phyloP scores from a whole-genome alignment of 2,888 invertebrate genomes.

The Loripinus fragilis region DNA sequence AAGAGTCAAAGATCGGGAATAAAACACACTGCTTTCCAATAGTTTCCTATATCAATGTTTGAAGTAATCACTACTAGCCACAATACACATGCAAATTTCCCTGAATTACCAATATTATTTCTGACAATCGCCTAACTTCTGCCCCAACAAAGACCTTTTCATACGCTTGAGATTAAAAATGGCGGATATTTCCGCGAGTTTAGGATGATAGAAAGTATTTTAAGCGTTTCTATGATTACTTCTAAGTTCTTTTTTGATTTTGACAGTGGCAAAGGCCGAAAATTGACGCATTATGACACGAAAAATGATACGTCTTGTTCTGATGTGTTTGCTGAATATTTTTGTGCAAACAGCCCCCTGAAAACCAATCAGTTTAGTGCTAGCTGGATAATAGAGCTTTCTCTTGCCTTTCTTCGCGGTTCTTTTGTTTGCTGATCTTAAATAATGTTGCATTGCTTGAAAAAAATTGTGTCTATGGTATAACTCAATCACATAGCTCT shows the following conservation, averaged over 20 bases:
- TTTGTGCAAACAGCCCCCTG: conserved; percentile 58
- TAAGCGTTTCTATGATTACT: conserved; percentile 50
- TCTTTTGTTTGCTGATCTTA: background rate
- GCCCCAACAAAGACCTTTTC: conserved; percentile 54
- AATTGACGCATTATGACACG: conserved; percentile 64
- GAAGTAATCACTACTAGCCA: conserved; percentile 35
- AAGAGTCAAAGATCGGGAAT: background rate
- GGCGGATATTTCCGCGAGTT: conserved; percentile 45
- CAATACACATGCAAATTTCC: conserved; percentile 17
- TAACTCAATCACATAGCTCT: no score
- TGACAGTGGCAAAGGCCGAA: conserved; percentile 45
- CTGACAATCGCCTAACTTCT: conserved; percentile 48
- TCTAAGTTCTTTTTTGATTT: conserved; percentile 49
- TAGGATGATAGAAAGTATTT: conserved; percentile 51
- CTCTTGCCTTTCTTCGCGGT: background rate
- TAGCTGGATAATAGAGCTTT: conserved; percentile 8
- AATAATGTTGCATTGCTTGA: background rate
- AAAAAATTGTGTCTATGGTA: background rate
- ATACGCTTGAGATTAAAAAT: conserved; percentile 51
- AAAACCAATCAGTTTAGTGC: conserved; percentile 55
- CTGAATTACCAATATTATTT: conserved; percentile 26
- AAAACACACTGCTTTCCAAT: conserved; percentile 11
- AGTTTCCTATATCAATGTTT: conserved; percentile 24
- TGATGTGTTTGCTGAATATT: conserved; percentile 48
- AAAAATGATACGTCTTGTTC: conserved; percentile 50